Conservation (phyloP, 2,888 invertebrate species). For the Tortrix viridana region DNA sequence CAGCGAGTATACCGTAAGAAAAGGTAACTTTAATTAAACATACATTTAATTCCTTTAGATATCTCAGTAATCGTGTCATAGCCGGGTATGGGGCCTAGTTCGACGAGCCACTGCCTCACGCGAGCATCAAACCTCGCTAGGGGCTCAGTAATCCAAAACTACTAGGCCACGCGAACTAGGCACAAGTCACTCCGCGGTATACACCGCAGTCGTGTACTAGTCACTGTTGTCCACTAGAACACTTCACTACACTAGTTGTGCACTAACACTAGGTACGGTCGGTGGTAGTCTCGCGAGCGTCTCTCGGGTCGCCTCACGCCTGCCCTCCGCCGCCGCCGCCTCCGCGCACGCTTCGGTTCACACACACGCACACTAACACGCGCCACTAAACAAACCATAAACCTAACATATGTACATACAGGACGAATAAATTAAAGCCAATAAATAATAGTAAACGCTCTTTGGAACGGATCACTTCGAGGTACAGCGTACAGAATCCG, state of each 20-base stretch:
- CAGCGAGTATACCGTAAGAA: constrained; percentile 56
- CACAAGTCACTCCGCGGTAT: not conserved
- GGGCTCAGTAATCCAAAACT: constrained; percentile 8
- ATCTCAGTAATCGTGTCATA: constrained; percentile 59
- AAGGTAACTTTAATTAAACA: constrained; percentile 66
- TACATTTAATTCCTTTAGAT: constrained; percentile 63
- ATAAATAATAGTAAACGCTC: constrained; percentile 72
- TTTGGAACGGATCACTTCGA: constrained; percentile 77
- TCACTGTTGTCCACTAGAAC: constrained; percentile 44
- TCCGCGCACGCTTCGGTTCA: constrained; percentile 45
- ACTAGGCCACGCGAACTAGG: not conserved
- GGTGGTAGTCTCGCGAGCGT: constrained; percentile 50
- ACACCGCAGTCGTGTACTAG: constrained; percentile 5
- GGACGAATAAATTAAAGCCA: constrained; percentile 68
- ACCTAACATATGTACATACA: constrained; percentile 46
- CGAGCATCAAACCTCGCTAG: not conserved
- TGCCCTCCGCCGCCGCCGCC: constrained; percentile 56
- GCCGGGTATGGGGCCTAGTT: constrained; percentile 47
- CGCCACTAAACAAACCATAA: constrained; percentile 40
- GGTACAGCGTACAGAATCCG: constrained; percentile 56
- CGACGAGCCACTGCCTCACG: not conserved
- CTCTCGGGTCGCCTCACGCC: constrained; percentile 65
- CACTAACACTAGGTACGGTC: constrained; percentile 62
- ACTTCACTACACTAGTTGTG: constrained; percentile 63
- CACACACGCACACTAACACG: constrained; percentile 48